These are phyloP conservation scores for Porites lutea DNA, from an alignment of 64 coral and sea anemone genomes.

Conservation along the genomic window DNA sequence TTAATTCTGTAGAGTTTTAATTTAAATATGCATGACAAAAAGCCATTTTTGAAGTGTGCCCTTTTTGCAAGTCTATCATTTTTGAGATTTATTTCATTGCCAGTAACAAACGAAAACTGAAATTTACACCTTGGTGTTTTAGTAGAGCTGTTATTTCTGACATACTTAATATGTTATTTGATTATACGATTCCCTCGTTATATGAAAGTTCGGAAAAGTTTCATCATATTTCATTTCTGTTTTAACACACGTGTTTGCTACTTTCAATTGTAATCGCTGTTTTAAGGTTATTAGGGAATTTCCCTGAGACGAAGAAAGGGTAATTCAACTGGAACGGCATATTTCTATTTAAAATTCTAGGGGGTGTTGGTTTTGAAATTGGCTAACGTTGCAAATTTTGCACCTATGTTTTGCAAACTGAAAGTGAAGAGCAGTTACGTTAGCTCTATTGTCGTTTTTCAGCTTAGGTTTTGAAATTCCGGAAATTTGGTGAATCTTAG, in stretches of 20 bases:
- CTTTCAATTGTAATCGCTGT: neutral
- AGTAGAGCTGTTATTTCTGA: constrained; percentile 30
- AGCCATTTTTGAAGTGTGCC: neutral
- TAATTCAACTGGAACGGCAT: neutral
- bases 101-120: neutral
- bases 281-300: neutral
- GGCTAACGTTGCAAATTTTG: neutral
- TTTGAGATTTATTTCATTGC: neutral
- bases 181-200: neutral
- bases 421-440: no score
- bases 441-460: no score
- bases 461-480: no score
- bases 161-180: constrained; percentile 10
- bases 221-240: constrained; percentile 8
- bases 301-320: neutral
- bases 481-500: no score
- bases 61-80: neutral
- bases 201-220: neutral
- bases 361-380: neutral
- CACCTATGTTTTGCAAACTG: no score
- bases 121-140: neutral
- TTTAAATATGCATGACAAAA: neutral
- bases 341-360: neutral
- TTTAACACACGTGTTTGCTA: neutral
- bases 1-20: neutral